Conservation (phyloP, 2,113 vertebrate genomes). For the Montifringilla adamsi region DNA sequence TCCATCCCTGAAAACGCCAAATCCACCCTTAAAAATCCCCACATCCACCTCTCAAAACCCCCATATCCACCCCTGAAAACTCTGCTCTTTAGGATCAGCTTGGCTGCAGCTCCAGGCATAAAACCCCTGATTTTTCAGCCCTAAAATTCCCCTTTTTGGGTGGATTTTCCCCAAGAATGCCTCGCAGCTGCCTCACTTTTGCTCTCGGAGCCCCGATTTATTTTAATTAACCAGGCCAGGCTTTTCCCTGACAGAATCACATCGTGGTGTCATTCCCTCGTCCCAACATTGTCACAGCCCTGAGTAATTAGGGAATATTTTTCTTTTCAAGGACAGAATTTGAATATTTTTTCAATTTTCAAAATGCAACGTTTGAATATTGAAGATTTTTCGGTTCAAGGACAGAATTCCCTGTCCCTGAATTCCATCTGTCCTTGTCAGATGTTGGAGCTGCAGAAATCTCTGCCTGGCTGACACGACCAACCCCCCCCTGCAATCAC, state of each 20-base stretch:
- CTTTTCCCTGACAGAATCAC: not conserved
- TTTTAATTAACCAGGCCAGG: not conserved
- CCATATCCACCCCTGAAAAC: not conserved
- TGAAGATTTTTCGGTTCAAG: not conserved
- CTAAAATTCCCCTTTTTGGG: not conserved
- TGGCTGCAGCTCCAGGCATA: fast-evolving
- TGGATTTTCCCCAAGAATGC: fast-evolving
- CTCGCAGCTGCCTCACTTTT: fast-evolving
- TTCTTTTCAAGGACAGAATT: not conserved
- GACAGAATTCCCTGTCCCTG: not conserved
- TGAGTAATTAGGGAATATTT: not conserved
- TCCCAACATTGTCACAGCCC: not conserved
- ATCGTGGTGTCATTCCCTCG: fast-evolving
- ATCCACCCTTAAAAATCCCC: no score
- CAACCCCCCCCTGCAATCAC: not conserved
- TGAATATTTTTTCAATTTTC: no score
- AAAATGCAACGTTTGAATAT: no score
- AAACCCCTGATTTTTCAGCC: fast-evolving
- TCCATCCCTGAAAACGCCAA: no score
- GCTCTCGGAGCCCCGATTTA: not conserved
- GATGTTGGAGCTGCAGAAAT: not conserved
- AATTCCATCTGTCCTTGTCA: not conserved
- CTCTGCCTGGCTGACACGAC: not conserved
- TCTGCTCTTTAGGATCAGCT: fast-evolving
- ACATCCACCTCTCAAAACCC: no score